Evolutionary conservation across 1,140 invertebrate species (phyloP), one percentile per base, ranked within the genome.

Genomic region (Drosophila grimshawi): DNA sequence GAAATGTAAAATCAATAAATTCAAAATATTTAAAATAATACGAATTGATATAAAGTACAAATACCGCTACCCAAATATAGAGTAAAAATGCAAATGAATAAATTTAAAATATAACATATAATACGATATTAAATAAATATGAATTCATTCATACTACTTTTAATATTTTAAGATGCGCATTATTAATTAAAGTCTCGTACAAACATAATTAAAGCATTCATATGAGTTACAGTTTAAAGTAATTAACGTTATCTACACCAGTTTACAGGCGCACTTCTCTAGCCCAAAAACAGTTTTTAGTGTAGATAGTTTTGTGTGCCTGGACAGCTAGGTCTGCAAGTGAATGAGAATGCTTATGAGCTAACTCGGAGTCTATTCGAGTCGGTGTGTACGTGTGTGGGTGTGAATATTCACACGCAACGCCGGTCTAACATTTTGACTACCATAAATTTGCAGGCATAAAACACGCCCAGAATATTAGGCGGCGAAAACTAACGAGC

Each of bases 381-480:
- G 27, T 33, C 41, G 49, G 37, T 76, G 41, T 64, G 27, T 33
- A n/a, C 11, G 51, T 7, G 39, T 56, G 49, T 71, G 53, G 49
- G 51, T 65, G 53, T 48, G 56, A 41, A 39, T 39, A 10, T 62
- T 70, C 45, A 81, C 65, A 86, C 66, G 66, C 65, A 78, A 67
- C 51, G 48, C 60, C 29, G 49, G 52, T 51, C 65, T 46, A 55
- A 63, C 66, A 81, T 62, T 81, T 71, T 32, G 66, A 66, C 61
- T 59, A 63, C 71, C 79, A 86, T 86, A 86, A 86, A 86, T 86
- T 86, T 78, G 60, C 39, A 52, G 35, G 67, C 68, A 71, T 52
- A 71, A 60, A 78, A 77, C 79, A 88, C 83, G 83, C 83, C 83
- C 72, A 48, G 62, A 64, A 71, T 80, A 86, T 86, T 88, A 83